Evolutionary conservation across 2,113 vertebrate genomes (phyloP).

Genomic region (Illadopsis cleaveri): DNA sequence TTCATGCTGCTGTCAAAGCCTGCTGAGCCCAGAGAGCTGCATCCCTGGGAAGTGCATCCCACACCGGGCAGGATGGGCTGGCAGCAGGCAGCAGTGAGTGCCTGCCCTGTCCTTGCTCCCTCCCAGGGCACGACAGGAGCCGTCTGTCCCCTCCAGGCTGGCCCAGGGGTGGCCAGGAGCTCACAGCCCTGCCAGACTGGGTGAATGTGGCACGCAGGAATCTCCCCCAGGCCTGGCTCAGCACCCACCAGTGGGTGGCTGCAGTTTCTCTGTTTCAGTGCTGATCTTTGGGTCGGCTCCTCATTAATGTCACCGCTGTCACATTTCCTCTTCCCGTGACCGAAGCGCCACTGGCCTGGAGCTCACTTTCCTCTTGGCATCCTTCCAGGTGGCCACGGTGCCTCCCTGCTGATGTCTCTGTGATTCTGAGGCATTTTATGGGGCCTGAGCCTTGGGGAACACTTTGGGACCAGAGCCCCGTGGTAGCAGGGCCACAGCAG

Average conservation of each 20-base stretch:
- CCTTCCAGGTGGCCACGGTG: constrained; percentile 3
- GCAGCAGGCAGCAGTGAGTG: not conserved
- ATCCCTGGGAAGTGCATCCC: not conserved
- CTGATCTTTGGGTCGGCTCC: constrained; percentile 1
- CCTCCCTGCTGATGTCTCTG: constrained; percentile 1
- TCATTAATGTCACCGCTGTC: constrained; percentile 47
- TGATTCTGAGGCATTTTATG: not conserved
- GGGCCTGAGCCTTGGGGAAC: not conserved
- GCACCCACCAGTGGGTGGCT: not conserved
- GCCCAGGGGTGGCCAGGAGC: not conserved
- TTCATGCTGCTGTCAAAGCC: not conserved
- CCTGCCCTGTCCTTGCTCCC: not conserved
- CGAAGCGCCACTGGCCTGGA: not conserved
- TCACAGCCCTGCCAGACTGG: not conserved
- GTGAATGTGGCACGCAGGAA: not conserved
- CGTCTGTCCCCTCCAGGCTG: not conserved
- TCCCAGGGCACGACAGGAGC: not conserved
- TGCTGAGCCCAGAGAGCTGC: not conserved
- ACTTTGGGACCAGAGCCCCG: not conserved
- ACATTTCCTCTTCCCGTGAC: not conserved
- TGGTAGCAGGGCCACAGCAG: not conserved
- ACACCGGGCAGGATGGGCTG: not conserved
- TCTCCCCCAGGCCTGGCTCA: not conserved
- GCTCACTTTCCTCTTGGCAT: constrained; percentile 45
- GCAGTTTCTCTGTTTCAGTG: not conserved